Percentiles rank a stretch among this genome's conserved stretches.
Conservation (phyloP, 2,113 vertebrate genomes). For the Gymnobelideus leadbeateri region DNA sequence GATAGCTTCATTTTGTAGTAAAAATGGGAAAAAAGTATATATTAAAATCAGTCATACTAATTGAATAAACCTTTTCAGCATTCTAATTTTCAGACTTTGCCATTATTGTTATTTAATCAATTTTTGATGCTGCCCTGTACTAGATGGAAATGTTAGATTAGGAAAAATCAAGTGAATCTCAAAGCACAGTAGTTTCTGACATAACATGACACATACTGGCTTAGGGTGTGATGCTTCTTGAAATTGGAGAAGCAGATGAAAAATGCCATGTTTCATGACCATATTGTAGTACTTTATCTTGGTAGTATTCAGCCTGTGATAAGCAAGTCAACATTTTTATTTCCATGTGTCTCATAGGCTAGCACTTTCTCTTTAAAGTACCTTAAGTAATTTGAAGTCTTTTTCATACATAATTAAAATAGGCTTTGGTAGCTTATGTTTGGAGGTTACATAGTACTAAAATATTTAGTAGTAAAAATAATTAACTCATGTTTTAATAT, state of each 20-base stretch:
- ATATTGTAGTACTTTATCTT: slow-evolving; percentile 19
- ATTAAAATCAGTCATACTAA: slow-evolving; percentile 2
- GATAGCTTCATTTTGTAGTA: slow-evolving; percentile 46
- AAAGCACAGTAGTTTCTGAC: slow-evolving; percentile 6
- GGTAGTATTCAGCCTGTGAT: neutral
- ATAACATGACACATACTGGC: neutral
- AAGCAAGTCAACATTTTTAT: slow-evolving; percentile 25
- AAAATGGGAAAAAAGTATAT: slow-evolving; percentile 7
- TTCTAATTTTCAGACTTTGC: neutral
- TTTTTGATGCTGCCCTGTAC: neutral
- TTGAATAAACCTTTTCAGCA: neutral
- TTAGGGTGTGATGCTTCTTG: slow-evolving; percentile 40
- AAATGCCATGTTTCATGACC: neutral
- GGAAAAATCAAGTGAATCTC: slow-evolving; percentile 1
- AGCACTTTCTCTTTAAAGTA: neutral
- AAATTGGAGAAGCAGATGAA: slow-evolving; percentile 28
- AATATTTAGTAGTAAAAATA: slow-evolving; percentile 34
- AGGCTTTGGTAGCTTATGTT: neutral
- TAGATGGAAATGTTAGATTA: neutral
- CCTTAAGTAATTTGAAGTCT: neutral
- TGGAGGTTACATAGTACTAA: neutral
- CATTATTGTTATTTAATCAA: slow-evolving; percentile 20
- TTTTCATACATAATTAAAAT: neutral
- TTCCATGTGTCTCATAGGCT: neutral
- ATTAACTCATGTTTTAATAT: slow-evolving; percentile 35